Percentiles rank a stretch among this genome's conserved stretches.
Evolutionary conservation across 2,113 vertebrate species (phyloP).

Genomic region (Potamarius usumacintae): DNA sequence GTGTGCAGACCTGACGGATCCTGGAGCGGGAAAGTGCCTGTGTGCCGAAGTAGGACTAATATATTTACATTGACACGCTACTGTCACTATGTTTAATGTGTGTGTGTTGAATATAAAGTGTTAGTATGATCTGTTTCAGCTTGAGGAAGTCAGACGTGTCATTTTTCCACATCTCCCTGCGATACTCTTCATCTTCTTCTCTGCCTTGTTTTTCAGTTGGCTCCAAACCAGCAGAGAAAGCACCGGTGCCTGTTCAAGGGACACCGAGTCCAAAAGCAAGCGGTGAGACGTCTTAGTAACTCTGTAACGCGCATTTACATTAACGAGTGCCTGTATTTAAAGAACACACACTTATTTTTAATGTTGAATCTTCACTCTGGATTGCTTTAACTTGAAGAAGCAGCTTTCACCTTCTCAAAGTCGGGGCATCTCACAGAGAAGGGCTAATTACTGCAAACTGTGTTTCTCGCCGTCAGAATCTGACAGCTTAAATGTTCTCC

Average conservation of each 20-base stretch:
- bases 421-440: background rate
- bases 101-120: background rate
- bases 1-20: slow-evolving; percentile 93
- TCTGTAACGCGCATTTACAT: background rate
- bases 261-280: slow-evolving; percentile 92
- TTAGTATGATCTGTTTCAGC: background rate
- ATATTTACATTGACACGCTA: background rate
- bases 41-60: slow-evolving; percentile 85
- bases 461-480: background rate
- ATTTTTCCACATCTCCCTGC: slow-evolving; percentile 29
- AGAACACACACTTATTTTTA: background rate
- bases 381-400: background rate
- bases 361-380: background rate
- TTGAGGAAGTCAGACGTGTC: slow-evolving; percentile 42
- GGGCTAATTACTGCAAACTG: slow-evolving; percentile 28
- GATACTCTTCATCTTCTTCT: background rate
- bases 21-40: slow-evolving; percentile 96
- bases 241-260: slow-evolving; percentile 82
- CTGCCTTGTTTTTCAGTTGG: slow-evolving; percentile 75
- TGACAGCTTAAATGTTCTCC: slow-evolving; percentile 35
- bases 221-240: slow-evolving; percentile 92
- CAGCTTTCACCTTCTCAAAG: background rate
- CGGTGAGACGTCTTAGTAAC: slow-evolving; percentile 73
- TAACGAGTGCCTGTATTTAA: background rate
- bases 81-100: background rate